phyloP scores from a whole-genome alignment of 2,113 vertebrate species.

The Isichthys henryi region DNA sequence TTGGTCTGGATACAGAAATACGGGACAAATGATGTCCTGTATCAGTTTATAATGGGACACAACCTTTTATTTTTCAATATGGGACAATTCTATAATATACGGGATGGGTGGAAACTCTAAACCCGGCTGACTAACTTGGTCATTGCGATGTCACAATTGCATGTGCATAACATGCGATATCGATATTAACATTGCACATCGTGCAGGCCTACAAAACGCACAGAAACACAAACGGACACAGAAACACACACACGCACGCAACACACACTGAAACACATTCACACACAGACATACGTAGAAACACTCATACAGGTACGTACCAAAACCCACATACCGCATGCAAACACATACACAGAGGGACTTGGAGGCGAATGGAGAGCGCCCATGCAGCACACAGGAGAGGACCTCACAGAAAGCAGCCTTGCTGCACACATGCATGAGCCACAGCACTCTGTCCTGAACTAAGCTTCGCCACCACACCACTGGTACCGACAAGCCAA shows the following conservation, averaged over 20 bases:
- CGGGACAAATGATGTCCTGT: neutral
- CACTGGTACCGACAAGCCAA: neutral
- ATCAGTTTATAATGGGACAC: neutral
- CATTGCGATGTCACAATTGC: neutral
- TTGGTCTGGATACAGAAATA: neutral
- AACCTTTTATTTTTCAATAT: neutral
- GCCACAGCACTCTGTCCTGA: neutral
- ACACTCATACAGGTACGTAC: neutral
- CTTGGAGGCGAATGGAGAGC: neutral
- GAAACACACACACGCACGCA: neutral
- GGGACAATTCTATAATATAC: neutral
- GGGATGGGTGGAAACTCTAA: neutral
- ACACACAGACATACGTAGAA: neutral
- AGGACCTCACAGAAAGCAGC: constrained; percentile 3
- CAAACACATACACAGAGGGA: neutral
- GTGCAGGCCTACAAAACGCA: neutral
- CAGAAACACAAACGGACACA: neutral
- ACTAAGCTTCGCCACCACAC: neutral
- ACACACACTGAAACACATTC: neutral
- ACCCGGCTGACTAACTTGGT: neutral
- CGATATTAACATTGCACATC: neutral
- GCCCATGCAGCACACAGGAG: neutral
- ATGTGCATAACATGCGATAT: neutral
- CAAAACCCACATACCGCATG: neutral
- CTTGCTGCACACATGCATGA: neutral